phyloP scores from a whole-genome alignment of 2,888 invertebrate genomes.

The Digitonthophagus gazella region DNA sequence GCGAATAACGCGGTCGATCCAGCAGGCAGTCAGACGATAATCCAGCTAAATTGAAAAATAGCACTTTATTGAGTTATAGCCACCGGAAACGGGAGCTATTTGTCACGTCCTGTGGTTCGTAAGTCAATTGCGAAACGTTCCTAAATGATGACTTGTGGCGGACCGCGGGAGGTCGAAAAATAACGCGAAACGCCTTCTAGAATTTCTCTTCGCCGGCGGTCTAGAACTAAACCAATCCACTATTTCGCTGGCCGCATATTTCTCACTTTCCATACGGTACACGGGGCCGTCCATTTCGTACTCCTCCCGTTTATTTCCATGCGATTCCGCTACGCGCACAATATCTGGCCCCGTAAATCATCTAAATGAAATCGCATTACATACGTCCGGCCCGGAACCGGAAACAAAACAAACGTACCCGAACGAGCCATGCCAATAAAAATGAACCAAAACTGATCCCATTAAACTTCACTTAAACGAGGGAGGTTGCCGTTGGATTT shows the following conservation, averaged over 20 bases:
- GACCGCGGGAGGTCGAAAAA: background rate
- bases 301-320: conserved; percentile 2
- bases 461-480: conserved; percentile 14
- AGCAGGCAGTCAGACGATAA: background rate
- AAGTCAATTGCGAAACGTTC: background rate
- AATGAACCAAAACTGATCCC: conserved; percentile 14
- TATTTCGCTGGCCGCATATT: background rate
- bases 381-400: conserved; percentile 5
- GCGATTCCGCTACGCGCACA: conserved; percentile 5
- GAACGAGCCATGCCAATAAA: conserved; percentile 8
- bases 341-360: conserved; percentile 27
- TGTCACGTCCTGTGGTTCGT: background rate
- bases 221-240: background rate
- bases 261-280: background rate
- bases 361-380: conserved; percentile 32
- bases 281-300: background rate
- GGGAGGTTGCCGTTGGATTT: background rate
- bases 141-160: background rate
- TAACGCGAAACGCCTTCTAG: background rate
- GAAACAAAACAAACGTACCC: conserved; percentile 5
- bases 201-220: background rate
- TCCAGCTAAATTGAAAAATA: conserved; percentile 3
- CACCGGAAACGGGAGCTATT: background rate
- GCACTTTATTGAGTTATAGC: background rate
- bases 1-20: conserved; percentile 6